Percentiles rank a stretch among this genome's conserved stretches.
These are phyloP conservation scores for Sminthurides aquaticus DNA, from an alignment of 2,888 invertebrate genomes.

Conservation along the genomic window DNA sequence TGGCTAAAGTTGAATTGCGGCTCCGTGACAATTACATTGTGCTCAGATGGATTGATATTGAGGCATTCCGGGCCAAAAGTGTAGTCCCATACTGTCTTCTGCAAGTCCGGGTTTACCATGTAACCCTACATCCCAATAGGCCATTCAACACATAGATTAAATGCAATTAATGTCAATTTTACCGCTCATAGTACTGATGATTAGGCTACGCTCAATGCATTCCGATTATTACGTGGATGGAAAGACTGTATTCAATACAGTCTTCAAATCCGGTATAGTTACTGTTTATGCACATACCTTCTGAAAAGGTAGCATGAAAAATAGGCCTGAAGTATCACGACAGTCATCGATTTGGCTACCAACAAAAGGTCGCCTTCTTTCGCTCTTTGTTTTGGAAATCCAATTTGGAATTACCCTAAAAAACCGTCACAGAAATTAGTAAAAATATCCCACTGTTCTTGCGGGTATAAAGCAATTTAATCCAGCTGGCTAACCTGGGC, in stretches of 20 bases:
- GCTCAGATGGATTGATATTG: conserved; percentile 67
- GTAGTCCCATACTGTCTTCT: conserved; percentile 94
- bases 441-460: neutral
- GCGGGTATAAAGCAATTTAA: neutral
- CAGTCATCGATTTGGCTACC: conserved; percentile 94
- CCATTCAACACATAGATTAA: too few relatives aligned
- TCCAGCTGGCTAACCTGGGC: conserved; percentile 61
- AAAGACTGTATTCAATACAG: neutral
- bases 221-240: neutral
- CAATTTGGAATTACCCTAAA: conserved; percentile 77
- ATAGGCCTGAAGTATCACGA: conserved; percentile 88
- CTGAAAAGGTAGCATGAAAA: conserved; percentile 87
- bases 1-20: conserved; percentile 88
- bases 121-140: conserved; percentile 58
- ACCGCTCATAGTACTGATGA: neutral
- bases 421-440: too few relatives aligned
- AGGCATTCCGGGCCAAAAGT: conserved; percentile 80
- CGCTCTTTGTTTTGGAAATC: conserved; percentile 96
- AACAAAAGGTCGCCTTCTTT: conserved; percentile 84
- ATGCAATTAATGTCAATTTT: conserved; percentile 1
- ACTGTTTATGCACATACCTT: conserved; percentile 51
- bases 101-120: conserved; percentile 89
- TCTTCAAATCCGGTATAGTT: conserved; percentile 5
- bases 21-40: conserved; percentile 80
- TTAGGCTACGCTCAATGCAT: too few relatives aligned